Percentiles rank a stretch among this genome's conserved stretches.
phyloP scores from a whole-genome alignment of 2,113 vertebrate species.

The Takifugu flavidus region DNA sequence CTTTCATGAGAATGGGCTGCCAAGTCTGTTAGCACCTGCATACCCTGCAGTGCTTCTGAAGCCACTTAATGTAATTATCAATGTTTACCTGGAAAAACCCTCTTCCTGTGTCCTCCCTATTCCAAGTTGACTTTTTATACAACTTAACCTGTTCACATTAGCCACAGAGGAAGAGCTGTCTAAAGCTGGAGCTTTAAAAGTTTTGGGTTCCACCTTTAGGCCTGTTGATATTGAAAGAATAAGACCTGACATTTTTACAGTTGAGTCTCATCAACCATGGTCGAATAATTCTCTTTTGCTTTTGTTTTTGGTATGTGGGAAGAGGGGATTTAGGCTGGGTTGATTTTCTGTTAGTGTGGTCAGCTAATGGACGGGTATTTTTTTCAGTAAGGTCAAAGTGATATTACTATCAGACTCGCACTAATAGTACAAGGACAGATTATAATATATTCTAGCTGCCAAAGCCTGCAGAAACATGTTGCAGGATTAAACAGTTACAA shows the following conservation, averaged over 20 bases:
- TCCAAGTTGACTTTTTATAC: background rate
- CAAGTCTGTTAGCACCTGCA: conserved; percentile 42
- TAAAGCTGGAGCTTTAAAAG: background rate
- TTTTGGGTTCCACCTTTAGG: background rate
- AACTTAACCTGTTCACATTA: conserved; percentile 8
- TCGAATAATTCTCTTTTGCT: too few relatives aligned
- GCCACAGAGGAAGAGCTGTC: conserved; percentile 24
- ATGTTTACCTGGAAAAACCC: conserved; percentile 22
- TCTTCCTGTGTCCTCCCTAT: conserved; percentile 10
- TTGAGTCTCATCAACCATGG: background rate
- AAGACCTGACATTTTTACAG: background rate
- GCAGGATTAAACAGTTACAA: too few relatives aligned
- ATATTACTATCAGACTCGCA: too few relatives aligned
- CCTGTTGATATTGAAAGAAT: background rate
- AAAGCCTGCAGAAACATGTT: too few relatives aligned
- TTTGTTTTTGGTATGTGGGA: too few relatives aligned
- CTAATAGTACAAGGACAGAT: too few relatives aligned
- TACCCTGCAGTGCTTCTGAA: background rate
- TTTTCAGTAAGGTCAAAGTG: too few relatives aligned
- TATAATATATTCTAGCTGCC: too few relatives aligned
- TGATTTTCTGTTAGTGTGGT: too few relatives aligned
- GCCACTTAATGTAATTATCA: conserved; percentile 46
- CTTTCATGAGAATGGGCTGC: too few relatives aligned
- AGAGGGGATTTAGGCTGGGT: too few relatives aligned
- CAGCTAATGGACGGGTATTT: too few relatives aligned